These are phyloP conservation scores for Thelaira solivaga DNA, from an alignment of 2,888 invertebrate species.

Conservation along the genomic window DNA sequence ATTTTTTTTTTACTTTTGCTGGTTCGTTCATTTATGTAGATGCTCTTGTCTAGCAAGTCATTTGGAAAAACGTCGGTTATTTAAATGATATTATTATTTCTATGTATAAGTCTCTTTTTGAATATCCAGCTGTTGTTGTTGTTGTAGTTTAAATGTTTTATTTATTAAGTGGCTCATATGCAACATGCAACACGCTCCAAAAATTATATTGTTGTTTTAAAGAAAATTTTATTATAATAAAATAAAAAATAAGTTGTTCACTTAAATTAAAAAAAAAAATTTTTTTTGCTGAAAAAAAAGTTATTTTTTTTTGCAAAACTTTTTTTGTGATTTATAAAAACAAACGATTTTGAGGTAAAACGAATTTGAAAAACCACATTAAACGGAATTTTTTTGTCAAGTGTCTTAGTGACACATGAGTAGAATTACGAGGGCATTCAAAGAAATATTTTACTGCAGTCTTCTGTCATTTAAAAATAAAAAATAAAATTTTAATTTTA, in stretches of 20 bases:
- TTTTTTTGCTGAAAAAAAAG: too few species aligned
- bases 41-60: constrained; percentile 73
- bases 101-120: constrained; percentile 54
- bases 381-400: constrained; percentile 26
- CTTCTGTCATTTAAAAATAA: too few species aligned
- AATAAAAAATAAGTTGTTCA: constrained; percentile 48
- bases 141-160: constrained; percentile 62
- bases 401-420: constrained; percentile 36
- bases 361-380: constrained; percentile 25
- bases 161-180: constrained; percentile 69
- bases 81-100: constrained; percentile 60
- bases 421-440: neutral
- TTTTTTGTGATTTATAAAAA: constrained; percentile 1
- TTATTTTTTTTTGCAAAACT: neutral
- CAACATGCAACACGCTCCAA: constrained; percentile 70
- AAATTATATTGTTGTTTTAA: constrained; percentile 66
- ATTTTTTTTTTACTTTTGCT: neutral
- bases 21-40: constrained; percentile 31
- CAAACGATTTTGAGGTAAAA: constrained; percentile 31
- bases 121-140: constrained; percentile 62
- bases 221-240: constrained; percentile 39
- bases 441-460: too few species aligned
- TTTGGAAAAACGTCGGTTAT: constrained; percentile 77
- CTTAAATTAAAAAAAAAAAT: constrained; percentile 20
- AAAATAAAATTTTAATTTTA: too few species aligned